A percentile compares a stretch with the other conserved stretches of the same genome.
phyloP scores from a whole-genome alignment of 2,888 invertebrate genomes.

The Podotricha telesiphe region DNA sequence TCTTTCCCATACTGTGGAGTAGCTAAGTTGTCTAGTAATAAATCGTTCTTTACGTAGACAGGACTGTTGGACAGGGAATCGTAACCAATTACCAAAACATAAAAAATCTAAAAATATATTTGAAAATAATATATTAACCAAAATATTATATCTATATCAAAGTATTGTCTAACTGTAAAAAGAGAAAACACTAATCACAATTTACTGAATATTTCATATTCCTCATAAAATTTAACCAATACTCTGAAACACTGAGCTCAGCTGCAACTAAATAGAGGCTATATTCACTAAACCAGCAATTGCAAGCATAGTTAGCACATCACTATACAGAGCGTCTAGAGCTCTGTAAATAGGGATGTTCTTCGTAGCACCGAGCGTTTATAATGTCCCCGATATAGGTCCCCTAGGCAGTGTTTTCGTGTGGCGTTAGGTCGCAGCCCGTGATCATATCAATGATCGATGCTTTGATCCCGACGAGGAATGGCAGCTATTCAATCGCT shows the following conservation, averaged over 20 bases:
- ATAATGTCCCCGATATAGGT: constrained; percentile 23
- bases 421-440: constrained; percentile 16
- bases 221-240: neutral
- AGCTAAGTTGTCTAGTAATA: too few relatives aligned
- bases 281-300: constrained; percentile 12
- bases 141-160: too few relatives aligned
- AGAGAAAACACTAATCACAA: neutral
- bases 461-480: constrained; percentile 26
- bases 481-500: constrained; percentile 27
- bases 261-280: neutral
- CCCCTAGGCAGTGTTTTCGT: constrained; percentile 24
- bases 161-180: neutral
- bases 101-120: too few relatives aligned
- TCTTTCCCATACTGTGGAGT: too few relatives aligned
- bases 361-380: constrained; percentile 9
- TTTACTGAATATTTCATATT: neutral
- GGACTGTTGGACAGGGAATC: too few relatives aligned
- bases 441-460: constrained; percentile 31
- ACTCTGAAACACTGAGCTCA: neutral
- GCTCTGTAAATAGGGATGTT: constrained; percentile 20
- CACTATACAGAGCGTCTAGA: constrained; percentile 2
- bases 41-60: too few relatives aligned
- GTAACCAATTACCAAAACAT: too few relatives aligned
- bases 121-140: too few relatives aligned
- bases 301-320: constrained; percentile 9